A percentile compares a stretch with the other conserved stretches of the same genome.
Conservation (phyloP, 2,797 vertebrate genomes). For the Rhinella marina region DNA sequence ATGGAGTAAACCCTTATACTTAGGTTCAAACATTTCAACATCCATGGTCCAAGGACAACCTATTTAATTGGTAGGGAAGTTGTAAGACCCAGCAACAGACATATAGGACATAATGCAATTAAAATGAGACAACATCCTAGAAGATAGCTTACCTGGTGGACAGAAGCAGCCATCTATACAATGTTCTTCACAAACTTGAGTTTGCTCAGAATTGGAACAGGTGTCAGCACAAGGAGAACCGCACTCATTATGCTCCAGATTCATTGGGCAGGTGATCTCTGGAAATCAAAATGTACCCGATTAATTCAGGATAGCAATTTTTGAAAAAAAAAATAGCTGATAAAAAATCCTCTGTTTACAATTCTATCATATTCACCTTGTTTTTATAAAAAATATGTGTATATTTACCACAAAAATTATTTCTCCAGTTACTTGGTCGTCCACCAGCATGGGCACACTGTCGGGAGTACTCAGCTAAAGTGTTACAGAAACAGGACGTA, state of each 20-base stretch:
- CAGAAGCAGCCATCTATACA: slow-evolving; percentile 78
- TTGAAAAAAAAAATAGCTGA: not conserved
- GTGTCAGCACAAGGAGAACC: slow-evolving; percentile 75
- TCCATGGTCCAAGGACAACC: not conserved
- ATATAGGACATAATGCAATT: no score
- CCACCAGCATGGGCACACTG: slow-evolving; percentile 54
- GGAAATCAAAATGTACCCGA: slow-evolving; percentile 34
- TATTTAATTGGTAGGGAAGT: no score
- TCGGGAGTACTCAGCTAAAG: slow-evolving; percentile 46
- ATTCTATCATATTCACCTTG: no score
- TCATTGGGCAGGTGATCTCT: slow-evolving; percentile 72
- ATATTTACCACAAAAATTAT: slow-evolving; percentile 27
- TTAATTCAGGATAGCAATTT: not conserved
- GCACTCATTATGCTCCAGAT: slow-evolving; percentile 74
- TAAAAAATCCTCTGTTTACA: no score
- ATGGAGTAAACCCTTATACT: not conserved
- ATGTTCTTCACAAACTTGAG: slow-evolving; percentile 76
- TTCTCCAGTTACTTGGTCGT: slow-evolving; percentile 34
- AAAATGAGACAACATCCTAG: not conserved
- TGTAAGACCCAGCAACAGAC: no score
- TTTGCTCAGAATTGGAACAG: slow-evolving; percentile 74
- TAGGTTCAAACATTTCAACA: not conserved
- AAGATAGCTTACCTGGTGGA: slow-evolving; percentile 69
- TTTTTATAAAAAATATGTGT: not conserved
- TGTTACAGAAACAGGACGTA: slow-evolving; percentile 47